These are phyloP conservation scores for Nephotettix cincticeps DNA, from an alignment of 1,140 invertebrate species.

Conservation along the genomic window DNA sequence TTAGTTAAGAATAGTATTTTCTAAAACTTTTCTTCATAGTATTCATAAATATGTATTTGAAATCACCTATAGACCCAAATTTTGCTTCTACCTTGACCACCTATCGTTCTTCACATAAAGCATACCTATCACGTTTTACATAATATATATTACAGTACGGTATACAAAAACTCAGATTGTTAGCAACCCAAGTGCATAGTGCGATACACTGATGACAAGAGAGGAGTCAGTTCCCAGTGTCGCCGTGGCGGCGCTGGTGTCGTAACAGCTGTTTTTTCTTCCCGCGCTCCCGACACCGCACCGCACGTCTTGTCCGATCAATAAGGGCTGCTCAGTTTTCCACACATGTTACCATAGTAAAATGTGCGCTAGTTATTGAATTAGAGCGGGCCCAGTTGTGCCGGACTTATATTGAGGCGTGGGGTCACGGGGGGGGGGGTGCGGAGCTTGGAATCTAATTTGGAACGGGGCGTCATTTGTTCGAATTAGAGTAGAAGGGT, in stretches of 20 bases:
- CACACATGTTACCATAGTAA: conserved; percentile 40
- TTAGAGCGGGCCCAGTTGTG: conserved; percentile 29
- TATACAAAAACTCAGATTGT: too few relatives aligned
- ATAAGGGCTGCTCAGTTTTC: conserved; percentile 18
- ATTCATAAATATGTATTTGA: too few relatives aligned
- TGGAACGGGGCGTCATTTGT: conserved; percentile 39
- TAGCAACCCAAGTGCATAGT: too few relatives aligned
- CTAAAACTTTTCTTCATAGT: too few relatives aligned
- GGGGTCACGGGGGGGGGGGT: background rate
- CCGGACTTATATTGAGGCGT: conserved; percentile 18
- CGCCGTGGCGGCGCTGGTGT: background rate
- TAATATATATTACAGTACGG: too few relatives aligned
- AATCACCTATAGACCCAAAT: too few relatives aligned
- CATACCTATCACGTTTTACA: too few relatives aligned
- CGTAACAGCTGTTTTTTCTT: background rate
- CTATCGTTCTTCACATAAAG: too few relatives aligned
- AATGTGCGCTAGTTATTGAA: conserved; percentile 41
- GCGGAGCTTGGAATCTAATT: conserved; percentile 37
- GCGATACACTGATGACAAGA: background rate
- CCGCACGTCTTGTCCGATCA: background rate
- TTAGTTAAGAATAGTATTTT: too few relatives aligned
- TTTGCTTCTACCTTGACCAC: too few relatives aligned
- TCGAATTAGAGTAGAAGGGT: conserved; percentile 38
- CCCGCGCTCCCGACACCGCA: background rate
- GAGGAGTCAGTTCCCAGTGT: background rate